Percentiles rank a stretch among this genome's conserved stretches.
These are phyloP conservation scores for Proisotoma minuta DNA, from an alignment of 2,888 invertebrate species.

Conservation along the genomic window DNA sequence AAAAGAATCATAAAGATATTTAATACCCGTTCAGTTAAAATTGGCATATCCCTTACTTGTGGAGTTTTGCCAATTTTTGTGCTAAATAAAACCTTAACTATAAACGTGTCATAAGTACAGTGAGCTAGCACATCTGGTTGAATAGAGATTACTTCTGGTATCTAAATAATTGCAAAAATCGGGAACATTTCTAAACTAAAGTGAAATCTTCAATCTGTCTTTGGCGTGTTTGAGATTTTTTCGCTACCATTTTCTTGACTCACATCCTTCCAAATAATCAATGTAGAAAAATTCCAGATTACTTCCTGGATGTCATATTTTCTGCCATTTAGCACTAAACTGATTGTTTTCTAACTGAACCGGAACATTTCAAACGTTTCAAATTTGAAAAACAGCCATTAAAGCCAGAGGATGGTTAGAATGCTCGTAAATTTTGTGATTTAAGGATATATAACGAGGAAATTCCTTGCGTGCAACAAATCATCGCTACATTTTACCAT, in stretches of 20 bases:
- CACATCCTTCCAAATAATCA: neutral
- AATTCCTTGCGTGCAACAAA: neutral
- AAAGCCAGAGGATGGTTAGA: neutral
- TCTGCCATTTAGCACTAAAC: neutral
- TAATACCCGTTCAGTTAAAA: neutral
- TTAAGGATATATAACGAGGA: neutral
- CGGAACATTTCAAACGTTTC: neutral
- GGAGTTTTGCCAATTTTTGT: slow-evolving; percentile 1
- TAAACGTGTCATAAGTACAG: neutral
- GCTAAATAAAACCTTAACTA: slow-evolving; percentile 2
- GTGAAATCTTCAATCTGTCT: slow-evolving; percentile 1
- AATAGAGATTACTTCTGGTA: neutral
- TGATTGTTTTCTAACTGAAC: neutral
- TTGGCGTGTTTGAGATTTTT: neutral
- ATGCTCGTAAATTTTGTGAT: neutral
- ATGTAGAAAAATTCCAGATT: neutral
- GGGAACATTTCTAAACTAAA: neutral
- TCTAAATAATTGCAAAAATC: slow-evolving; percentile 1
- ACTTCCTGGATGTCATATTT: neutral
- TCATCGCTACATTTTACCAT: neutral
- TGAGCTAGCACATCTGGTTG: neutral
- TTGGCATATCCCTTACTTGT: neutral
- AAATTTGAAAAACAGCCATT: neutral
- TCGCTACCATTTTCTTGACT: neutral
- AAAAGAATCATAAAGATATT: neutral